Evolutionary conservation across 2,888 invertebrate species (phyloP).

Genomic region (Chloromyia formosa): DNA sequence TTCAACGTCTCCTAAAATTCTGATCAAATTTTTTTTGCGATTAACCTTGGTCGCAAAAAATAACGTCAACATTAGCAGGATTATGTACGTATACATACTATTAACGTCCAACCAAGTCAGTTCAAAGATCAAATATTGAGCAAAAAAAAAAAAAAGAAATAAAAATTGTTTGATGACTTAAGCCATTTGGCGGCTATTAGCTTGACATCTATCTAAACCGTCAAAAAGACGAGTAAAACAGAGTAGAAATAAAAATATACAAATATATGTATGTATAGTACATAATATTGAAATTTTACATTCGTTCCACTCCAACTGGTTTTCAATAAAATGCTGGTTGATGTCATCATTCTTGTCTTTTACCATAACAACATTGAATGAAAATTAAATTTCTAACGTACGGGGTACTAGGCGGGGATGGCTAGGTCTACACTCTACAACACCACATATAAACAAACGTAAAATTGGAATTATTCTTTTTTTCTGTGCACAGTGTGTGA

Average conservation of each 20-base stretch:
- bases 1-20: too few species aligned
- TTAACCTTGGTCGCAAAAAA: too few species aligned
- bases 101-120: too few species aligned
- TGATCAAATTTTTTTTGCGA: too few species aligned
- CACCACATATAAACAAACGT: neutral
- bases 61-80: too few species aligned
- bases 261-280: too few species aligned
- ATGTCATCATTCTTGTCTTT: constrained; percentile 20
- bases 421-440: neutral
- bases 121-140: neutral
- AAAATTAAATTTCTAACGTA: constrained; percentile 6
- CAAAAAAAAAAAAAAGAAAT: neutral
- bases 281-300: neutral
- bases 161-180: constrained; percentile 13
- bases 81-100: too few species aligned
- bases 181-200: constrained; percentile 25
- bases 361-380: neutral
- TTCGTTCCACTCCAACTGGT: constrained; percentile 32
- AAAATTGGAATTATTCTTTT: neutral
- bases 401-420: constrained; percentile 1
- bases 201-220: constrained; percentile 9
- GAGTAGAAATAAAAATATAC: neutral
- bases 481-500: neutral
- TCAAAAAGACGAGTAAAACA: constrained; percentile 7
- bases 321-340: constrained; percentile 25